Base-by-base conservation (phyloP, 1,140 invertebrate genomes). In the Cecropterus lyciades region DNA sequence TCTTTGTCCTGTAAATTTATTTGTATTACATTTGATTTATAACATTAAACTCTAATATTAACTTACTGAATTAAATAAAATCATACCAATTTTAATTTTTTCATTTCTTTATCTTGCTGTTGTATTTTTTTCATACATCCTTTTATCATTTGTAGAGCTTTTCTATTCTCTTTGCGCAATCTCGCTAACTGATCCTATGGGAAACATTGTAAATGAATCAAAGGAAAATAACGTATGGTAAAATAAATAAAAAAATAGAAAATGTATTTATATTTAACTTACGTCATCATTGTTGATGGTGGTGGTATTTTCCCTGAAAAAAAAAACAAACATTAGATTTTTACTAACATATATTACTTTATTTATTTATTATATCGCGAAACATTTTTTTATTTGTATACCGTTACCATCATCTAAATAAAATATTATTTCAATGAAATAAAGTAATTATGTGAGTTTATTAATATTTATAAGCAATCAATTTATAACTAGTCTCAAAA, bases 111-210 rank as follows among this genome's bases (percentile, higher is more conserved):
- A 64, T 89, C 79, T 73, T 87, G 87, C 71, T 89, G 84, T 60
- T 88, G 79, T 64, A 90, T 88, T 72, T 87, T 91, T 42, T 86
- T 92, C 83, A 88, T 84, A 55, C 79, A 91, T 68, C 80, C 85
- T 74, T 92, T 90, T 46, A 93, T 92, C 88, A 92, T 92, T 79
- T 91, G 86, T 79, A 95, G 94, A 0, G 95, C 94, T 77, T 96
- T 94, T 9, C 93, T 87, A 51, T 95, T 94, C 79, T 96, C 95
- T 13, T 88, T 81, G 1, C 93, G 89, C 46, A 94, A 80, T 73
- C 91, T 93, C 51, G 94, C 68, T 46, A 92, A 55, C 76, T 92
- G 84, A 70, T 91, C 85, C 91, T 92, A 63, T 51, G 72, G 79
- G 52, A 45, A 69, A 70, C 10, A 40, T 42, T 20, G 11, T 1